These are phyloP conservation scores for Sorex araneus DNA, from an alignment of 2,113 vertebrate genomes.

Conservation along the genomic window DNA sequence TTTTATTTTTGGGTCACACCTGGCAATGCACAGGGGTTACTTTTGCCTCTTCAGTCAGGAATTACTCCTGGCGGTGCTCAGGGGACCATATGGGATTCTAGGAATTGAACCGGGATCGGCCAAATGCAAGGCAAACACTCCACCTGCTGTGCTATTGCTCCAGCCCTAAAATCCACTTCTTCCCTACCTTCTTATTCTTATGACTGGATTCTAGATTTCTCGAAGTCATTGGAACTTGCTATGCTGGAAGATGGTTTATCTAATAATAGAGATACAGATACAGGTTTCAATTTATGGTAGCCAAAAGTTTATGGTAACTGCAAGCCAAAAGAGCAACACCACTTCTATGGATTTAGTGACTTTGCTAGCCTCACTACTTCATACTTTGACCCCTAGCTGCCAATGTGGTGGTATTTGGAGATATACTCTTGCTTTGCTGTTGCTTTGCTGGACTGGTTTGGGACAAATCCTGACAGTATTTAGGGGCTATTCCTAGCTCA, in stretches of 20 bases:
- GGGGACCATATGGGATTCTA: too few species aligned
- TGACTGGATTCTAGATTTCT: not conserved
- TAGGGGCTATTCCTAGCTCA: too few species aligned
- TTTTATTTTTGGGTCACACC: too few species aligned
- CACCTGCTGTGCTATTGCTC: too few species aligned
- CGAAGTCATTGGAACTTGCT: not conserved
- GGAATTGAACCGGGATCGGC: too few species aligned
- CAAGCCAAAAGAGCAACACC: not conserved
- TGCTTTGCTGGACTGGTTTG: too few species aligned
- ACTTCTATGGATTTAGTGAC: not conserved
- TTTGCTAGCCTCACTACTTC: not conserved
- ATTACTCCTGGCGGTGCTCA: too few species aligned
- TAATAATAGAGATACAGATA: not conserved
- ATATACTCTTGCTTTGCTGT: not conserved
- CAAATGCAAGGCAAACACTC: too few species aligned
- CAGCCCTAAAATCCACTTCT: not conserved
- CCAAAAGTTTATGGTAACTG: not conserved
- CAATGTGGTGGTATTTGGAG: not conserved
- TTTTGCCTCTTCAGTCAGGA: too few species aligned
- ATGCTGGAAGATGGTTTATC: not conserved
- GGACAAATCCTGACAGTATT: too few species aligned
- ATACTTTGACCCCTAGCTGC: not conserved
- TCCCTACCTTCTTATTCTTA: not conserved
- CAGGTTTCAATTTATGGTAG: not conserved
- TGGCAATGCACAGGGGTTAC: too few species aligned